phyloP scores from a whole-genome alignment of 2,113 vertebrate genomes.

The Percopsis transmontana region DNA sequence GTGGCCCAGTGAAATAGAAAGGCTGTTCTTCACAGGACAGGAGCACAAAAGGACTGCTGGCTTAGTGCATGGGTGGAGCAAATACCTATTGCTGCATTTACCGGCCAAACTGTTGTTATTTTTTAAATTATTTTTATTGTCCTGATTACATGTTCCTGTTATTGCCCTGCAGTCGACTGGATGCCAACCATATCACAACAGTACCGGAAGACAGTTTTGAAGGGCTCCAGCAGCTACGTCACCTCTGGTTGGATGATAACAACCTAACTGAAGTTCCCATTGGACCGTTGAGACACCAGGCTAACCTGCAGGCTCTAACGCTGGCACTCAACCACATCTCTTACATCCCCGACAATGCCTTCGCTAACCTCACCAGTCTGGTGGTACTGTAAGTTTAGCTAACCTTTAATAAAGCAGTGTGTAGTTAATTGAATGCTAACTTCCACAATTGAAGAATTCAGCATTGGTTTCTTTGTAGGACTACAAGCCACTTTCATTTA shows the following conservation, averaged over 20 bases:
- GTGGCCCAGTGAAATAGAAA: too few species aligned
- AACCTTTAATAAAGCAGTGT: background rate
- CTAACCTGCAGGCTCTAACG: conserved; percentile 91
- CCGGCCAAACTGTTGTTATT: too few species aligned
- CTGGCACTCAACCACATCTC: conserved; percentile 94
- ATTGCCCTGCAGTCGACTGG: conserved; percentile 82
- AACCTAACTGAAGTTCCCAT: conserved; percentile 88
- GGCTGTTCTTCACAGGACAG: too few species aligned
- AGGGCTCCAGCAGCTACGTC: conserved; percentile 90
- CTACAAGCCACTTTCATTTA: conserved; percentile 46
- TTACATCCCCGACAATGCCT: conserved; percentile 90
- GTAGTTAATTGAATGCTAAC: background rate
- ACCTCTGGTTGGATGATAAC: conserved; percentile 98
- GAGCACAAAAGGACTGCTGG: too few species aligned
- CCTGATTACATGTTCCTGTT: background rate
- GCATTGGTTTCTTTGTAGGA: background rate
- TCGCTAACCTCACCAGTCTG: conserved; percentile 93
- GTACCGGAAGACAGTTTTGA: conserved; percentile 95
- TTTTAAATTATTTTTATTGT: background rate
- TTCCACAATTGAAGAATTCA: background rate
- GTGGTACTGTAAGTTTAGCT: conserved; percentile 90
- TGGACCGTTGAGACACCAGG: conserved; percentile 86
- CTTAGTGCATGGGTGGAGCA: too few species aligned
- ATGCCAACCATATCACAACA: conserved; percentile 92
- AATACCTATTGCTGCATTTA: too few species aligned